Conservation (phyloP, 2,797 vertebrate genomes). For the Sebastes cheni region DNA sequence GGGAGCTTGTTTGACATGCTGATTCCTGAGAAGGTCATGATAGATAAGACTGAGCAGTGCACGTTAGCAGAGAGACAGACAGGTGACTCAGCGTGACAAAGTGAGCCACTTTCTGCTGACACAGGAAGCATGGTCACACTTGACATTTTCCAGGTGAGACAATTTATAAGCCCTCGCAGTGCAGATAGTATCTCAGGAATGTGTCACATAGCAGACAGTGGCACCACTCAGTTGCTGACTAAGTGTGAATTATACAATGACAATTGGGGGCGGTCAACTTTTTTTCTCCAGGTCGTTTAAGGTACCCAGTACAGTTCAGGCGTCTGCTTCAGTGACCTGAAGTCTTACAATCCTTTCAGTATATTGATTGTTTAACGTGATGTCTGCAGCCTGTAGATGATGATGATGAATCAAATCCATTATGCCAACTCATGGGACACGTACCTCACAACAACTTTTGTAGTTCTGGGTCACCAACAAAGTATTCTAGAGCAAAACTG, state of each 20-base stretch:
- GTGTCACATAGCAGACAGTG: constrained; percentile 28
- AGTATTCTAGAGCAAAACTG: background rate
- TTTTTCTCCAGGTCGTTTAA: background rate
- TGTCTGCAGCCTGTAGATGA: background rate
- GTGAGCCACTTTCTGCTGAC: constrained; percentile 35
- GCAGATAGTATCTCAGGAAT: constrained; percentile 45
- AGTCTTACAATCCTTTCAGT: background rate
- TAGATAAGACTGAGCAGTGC: background rate
- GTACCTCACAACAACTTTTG: background rate
- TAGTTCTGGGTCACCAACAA: background rate
- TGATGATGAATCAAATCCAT: background rate
- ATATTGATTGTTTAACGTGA: background rate
- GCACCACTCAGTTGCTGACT: constrained; percentile 47
- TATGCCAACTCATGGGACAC: background rate
- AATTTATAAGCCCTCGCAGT: constrained; percentile 15
- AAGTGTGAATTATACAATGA: constrained; percentile 1
- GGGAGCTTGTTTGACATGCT: background rate
- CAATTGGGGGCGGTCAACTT: background rate
- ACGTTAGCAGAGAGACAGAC: background rate
- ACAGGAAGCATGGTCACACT: constrained; percentile 29
- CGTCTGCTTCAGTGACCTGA: background rate
- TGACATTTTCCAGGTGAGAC: constrained; percentile 59
- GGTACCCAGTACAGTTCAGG: background rate
- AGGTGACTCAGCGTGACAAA: background rate
- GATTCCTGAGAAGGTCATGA: background rate